Base-by-base conservation (phyloP, 1,140 invertebrate species). In the Drosophila tani region DNA sequence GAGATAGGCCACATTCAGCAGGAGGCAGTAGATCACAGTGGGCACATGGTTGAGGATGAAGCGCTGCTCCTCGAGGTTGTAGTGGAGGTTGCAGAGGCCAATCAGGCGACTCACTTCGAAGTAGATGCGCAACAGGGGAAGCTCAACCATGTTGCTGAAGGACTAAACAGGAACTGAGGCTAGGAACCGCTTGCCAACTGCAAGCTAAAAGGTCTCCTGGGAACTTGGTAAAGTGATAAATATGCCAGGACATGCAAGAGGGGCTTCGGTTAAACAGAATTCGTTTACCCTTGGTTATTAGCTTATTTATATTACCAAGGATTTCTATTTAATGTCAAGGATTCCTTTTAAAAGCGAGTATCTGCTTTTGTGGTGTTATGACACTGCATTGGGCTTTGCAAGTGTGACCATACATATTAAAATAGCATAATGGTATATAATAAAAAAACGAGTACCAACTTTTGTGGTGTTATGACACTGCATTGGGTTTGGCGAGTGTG, bases 51-150 rank as follows among this genome's bases (percentile, higher is more conserved):
- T 41, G 0, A 43, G 47, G 21, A 55, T 14, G 6, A 78, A 57
- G 1, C 58, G 51, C 15, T 55, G 7, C 11, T 19, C 17, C 38
- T 24, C 7, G 27, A 24, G 17, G 49, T 59, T 74, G 63, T 70
- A 87, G 27, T 71, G 65, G 3, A 81, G 32, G 17, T 71, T 88
- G 51, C 60, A 59, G 0, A 87, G 35, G 4, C 84, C 84, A 38
- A 88, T 67, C 11, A 38, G 7, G 11, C 78, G 66, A 24, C 77
- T 49, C 21, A 88, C 21, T 53, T 69, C 50, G 3, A 68, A 78
- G 17, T 60, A 78, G 9, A 69, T n/a, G 3, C 75, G 75, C 17
- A 78, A 24, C 2, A 78, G 40, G 2, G 29, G 12, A 1, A 49
- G 3, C 11, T 41, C 21, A 43, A 21, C 75, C 75, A 78, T 78